Evolutionary conservation across 23 tunicate species (phyloP), one percentile per base, ranked within the genome.

Genomic region (Oikopleura dioica): DNA sequence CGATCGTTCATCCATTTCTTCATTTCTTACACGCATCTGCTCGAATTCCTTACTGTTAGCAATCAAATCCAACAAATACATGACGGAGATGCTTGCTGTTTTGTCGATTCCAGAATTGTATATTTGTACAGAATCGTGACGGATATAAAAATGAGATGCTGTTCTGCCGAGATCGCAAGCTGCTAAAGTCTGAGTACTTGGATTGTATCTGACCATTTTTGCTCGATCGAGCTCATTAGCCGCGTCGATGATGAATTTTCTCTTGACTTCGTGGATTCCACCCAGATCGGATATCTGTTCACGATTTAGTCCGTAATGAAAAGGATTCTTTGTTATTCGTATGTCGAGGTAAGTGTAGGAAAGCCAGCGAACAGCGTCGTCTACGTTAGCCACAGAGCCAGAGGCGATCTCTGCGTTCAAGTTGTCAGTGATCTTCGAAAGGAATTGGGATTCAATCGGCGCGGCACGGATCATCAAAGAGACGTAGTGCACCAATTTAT

Each of bases 91-190:
- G 30, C 76, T 79, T 87, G 87, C 87, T 0, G 78, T 68, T 16
- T 81, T 34, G 36, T 75, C 76, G 0, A 94, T 84, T 37, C 77
- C 59, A 38, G 81, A 83, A 80, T 94, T 94, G 80, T 81, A 94
- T 33, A 80, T 76, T 79, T 94, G 95, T 37, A 94, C 83, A n/a
- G 89, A 80, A 1, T 51, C 59, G 38, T 86, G 81, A 59, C 87
- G 87, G 89, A 94, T 94, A 84, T 94, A 94, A 69, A 59, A 94
- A 69, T 94, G 99, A 0, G 95, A 86, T 1, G 99, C 86, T 4
- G 99, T 94, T 35, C 99, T 76, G 1, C 99, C 99, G 38, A 94
- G 37, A 51, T 94, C 99, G 26, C 72, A 63, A 31, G 72, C 33
- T 2, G 72, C 29, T 63, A 63, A 31, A 2, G 29, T 2, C 72